Evolutionary conservation across 2,888 invertebrate species (phyloP).

Genomic region (Glaucopsyche alexis): DNA sequence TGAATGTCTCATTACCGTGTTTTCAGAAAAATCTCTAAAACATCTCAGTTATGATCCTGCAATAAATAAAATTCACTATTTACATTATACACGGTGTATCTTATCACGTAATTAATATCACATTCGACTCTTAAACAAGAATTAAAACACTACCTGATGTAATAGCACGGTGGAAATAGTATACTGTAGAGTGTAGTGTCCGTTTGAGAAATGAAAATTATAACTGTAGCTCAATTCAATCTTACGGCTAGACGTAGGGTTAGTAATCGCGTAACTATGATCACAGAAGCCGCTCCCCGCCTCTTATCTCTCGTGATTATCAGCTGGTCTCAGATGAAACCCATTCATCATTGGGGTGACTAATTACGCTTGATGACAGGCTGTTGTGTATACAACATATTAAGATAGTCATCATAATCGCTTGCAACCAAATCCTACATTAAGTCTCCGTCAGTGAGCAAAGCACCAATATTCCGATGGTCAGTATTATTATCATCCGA

Average conservation of each 20-base stretch:
- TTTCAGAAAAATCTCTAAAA: too few species aligned
- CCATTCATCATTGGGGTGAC: conserved; percentile 17
- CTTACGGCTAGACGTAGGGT: not conserved
- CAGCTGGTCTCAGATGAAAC: conserved; percentile 19
- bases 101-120: too few species aligned
- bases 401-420: conserved; percentile 22
- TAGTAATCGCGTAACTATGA: conserved; percentile 1
- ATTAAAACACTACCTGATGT: too few species aligned
- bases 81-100: too few species aligned
- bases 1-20: too few species aligned
- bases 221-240: not conserved
- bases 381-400: conserved; percentile 19
- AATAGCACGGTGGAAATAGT: too few species aligned
- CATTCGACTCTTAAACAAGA: too few species aligned
- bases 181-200: not conserved
- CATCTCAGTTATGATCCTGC: too few species aligned
- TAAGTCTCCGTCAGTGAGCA: not conserved
- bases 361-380: conserved; percentile 16
- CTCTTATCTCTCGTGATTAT: conserved; percentile 14
- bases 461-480: not conserved
- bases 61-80: too few species aligned
- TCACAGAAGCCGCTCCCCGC: conserved; percentile 11
- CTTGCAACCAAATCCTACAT: conserved; percentile 13
- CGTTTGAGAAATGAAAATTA: not conserved
- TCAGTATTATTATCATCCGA: not conserved